Evolutionary conservation across 2,113 vertebrate genomes (phyloP), one percentile per base, ranked within the genome.

Genomic region (Tetrax tetrax): DNA sequence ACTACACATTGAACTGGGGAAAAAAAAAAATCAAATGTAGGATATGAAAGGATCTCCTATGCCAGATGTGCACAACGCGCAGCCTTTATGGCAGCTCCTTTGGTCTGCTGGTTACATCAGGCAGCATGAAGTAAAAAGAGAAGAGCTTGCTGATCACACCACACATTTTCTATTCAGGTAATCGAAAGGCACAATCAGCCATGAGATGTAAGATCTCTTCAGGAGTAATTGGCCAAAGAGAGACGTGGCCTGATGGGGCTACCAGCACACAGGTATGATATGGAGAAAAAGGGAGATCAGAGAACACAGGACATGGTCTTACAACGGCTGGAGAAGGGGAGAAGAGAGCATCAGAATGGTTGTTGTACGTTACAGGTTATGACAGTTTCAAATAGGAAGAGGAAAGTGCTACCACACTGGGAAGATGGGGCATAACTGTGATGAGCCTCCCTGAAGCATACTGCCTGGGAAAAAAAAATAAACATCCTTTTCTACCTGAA

Each of bases 381-480:
- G 24, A 47, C 7, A 75, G 28, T 17, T 53, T 86, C 48, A 38
- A n/a, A 38, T 1, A 60, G 15, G 24, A 66, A 50, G 28, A 81
- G 27, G 8, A 23, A 94, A 85, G 35, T 20, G 35, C 24, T 33
- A 27, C 21, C 21, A 51, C 5, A 33, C 19, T 50, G 38, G 7
- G 3, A 71, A 65, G 53, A 65, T 0, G 1, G 13, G 17, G 22
- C 2, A 25, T 5, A 27, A 81, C 0, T 9, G 13, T 16, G 13
- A 45, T 54, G 14, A 61, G 45, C 6, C 3, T 9, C 57, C 20
- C 4, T 13, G 17, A 79, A 48, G 19, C 19, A 12, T 6, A 17
- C 13, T 56, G 31, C 27, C 66, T 17, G 3, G 6, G 10, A 12
- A 45, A 29, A 18, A n/a, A n/a, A 57, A 35, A 18, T 4, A 8